These are phyloP conservation scores for Lasioglossum lativentre DNA, from an alignment of 2,888 invertebrate genomes.

Conservation along the genomic window DNA sequence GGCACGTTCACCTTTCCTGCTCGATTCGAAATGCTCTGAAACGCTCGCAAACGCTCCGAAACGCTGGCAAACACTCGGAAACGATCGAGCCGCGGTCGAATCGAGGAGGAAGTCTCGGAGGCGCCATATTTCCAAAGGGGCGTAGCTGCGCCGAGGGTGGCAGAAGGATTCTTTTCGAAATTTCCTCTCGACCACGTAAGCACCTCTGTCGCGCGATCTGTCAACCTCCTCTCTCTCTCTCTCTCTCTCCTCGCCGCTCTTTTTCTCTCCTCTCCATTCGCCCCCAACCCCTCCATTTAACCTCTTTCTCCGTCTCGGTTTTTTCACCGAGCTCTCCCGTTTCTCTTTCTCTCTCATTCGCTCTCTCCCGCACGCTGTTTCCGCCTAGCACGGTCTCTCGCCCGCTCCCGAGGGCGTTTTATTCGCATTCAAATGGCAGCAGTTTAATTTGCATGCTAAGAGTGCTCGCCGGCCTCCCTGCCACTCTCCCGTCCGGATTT, in stretches of 20 bases:
- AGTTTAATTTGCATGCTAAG: conserved; percentile 85
- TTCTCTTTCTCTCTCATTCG: conserved; percentile 36
- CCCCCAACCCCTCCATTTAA: conserved; percentile 68
- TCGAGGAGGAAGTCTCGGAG: conserved; percentile 44
- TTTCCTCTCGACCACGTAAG: conserved; percentile 77
- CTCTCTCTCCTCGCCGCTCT: conserved; percentile 34
- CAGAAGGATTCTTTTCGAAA: conserved; percentile 71
- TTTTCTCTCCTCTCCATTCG: conserved; percentile 21
- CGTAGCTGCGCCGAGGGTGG: conserved; percentile 56
- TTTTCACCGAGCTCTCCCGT: conserved; percentile 14
- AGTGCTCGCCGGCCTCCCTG: conserved; percentile 77
- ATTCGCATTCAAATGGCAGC: conserved; percentile 84
- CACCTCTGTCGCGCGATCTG: conserved; percentile 79
- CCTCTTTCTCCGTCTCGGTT: conserved; percentile 52
- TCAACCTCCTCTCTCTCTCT: conserved; percentile 71
- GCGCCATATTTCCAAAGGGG: conserved; percentile 64
- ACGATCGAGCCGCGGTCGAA: conserved; percentile 21
- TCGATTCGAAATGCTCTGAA: neutral
- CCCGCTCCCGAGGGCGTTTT: conserved; percentile 78
- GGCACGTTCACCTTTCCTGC: neutral
- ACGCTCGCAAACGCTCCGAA: neutral
- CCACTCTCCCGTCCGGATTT: conserved; percentile 79
- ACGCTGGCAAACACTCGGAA: neutral
- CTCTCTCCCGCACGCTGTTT: conserved; percentile 20
- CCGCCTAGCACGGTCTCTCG: conserved; percentile 33